Conservation (phyloP, 2,113 vertebrate species). For the Hydrolagus affinis region DNA sequence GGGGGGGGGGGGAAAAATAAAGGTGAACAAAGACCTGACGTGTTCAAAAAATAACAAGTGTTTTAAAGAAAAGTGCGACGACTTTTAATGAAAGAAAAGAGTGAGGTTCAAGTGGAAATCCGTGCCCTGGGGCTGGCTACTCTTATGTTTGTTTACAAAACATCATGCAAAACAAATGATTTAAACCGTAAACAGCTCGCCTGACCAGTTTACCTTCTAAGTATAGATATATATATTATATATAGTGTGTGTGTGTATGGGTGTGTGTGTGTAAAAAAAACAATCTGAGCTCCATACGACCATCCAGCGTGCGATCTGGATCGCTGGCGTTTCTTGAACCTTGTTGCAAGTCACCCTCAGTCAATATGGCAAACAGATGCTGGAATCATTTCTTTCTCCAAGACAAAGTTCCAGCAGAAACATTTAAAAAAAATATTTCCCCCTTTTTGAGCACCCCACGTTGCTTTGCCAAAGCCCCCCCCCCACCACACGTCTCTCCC, state of each 20-base stretch:
- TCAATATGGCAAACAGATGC: conserved; percentile 26
- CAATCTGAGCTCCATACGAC: no score
- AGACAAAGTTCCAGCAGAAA: conserved; percentile 9
- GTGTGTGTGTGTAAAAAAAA: no score
- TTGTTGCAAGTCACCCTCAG: not conserved
- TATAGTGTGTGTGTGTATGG: not conserved
- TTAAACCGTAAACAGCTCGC: not conserved
- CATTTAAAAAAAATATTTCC: no score
- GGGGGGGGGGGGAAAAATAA: no score
- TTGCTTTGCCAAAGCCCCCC: not conserved
- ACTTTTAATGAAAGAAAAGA: not conserved
- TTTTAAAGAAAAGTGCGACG: not conserved
- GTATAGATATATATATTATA: no score
- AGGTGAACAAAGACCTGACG: no score
- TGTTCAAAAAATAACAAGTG: no score
- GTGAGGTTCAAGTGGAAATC: not conserved
- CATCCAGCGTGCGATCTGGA: not conserved
- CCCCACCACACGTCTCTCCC: not conserved
- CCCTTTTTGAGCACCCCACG: not conserved
- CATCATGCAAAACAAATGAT: not conserved
- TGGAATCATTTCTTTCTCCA: not conserved
- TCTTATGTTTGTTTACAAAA: not conserved
- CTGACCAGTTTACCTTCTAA: not conserved
- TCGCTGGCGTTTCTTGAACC: not conserved
- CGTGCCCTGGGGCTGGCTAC: not conserved